Evolutionary conservation across 2,113 vertebrate genomes (phyloP), one percentile per base, ranked within the genome.

Genomic region (Takifugu bimaculatus): DNA sequence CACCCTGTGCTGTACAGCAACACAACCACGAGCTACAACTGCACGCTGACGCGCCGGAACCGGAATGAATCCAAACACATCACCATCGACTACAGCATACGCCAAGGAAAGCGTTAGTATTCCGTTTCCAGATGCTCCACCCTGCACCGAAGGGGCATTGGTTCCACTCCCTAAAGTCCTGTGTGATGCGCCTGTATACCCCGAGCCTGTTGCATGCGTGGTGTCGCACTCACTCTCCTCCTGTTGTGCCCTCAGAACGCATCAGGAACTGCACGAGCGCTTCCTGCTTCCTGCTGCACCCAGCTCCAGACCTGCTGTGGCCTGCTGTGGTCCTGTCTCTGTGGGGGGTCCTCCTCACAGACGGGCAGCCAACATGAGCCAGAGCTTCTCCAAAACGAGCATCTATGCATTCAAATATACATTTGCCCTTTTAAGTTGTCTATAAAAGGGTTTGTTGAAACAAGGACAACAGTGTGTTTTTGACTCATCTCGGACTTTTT

Each of bases 51-150:
- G 2, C 72, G 83, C 5, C 68, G 0, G 4, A 4, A 0, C 0
- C 64, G 57, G 51, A 26, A 0, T 1, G 74, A 84, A 29, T 0
- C 2, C 1, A 76, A 42, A 65, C 1, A 26, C 0, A 61, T 83
- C 64, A 62, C 26, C 42, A 71, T 85, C 0, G 12, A 78, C 43
- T 32, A 59, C 44, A 63, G 26, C 0, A 35, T 28, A 5, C 1
- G 1, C 0, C 60, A 6, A 26, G 57, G 62, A 52, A 74, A 63
- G 70, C 0, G 78, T 87, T 15, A 56, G 65, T 70, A 43, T 26
- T 35, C 4, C 0, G 11, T 61, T 13, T n/a, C 29, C 29, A 32
- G 29, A 6, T 32, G 29, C 29, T 32, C 1, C 20, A 20, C 20
- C 20, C 5, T 32, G 29, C 1, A 32, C 29, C 7, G 29, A 32